Percentiles rank a stretch among this genome's conserved stretches.
phyloP scores from a whole-genome alignment of 1,140 invertebrate genomes.

The Cephus cinctus region DNA sequence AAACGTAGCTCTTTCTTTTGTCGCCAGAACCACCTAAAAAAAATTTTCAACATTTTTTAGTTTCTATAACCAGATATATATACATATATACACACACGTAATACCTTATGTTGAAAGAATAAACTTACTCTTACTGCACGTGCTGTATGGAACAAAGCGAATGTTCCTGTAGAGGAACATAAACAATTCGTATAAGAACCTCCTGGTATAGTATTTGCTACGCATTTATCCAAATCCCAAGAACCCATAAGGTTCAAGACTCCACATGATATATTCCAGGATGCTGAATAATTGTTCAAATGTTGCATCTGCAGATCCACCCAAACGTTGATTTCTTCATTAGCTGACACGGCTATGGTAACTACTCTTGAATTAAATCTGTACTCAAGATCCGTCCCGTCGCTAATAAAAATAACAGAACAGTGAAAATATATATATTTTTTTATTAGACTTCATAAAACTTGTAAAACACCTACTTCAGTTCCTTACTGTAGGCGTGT shows the following conservation, averaged over 20 bases:
- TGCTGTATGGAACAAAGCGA: slow-evolving; percentile 61
- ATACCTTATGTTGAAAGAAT: slow-evolving; percentile 1
- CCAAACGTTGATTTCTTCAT: slow-evolving; percentile 39
- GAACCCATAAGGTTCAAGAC: slow-evolving; percentile 46
- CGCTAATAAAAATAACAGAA: slow-evolving; percentile 46
- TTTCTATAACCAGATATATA: slow-evolving; percentile 3
- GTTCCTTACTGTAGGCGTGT: slow-evolving; percentile 52
- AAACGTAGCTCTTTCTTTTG: slow-evolving; percentile 41
- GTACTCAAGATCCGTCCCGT: slow-evolving; percentile 66
- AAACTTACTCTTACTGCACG: slow-evolving; percentile 57
- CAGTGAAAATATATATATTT: slow-evolving; percentile 1
- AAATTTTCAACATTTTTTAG: background rate
- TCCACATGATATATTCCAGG: slow-evolving; percentile 58
- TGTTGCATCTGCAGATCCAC: slow-evolving; percentile 48
- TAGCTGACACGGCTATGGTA: slow-evolving; percentile 49
- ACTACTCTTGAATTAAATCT: slow-evolving; percentile 64
- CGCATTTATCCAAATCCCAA: slow-evolving; percentile 59
- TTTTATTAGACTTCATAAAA: slow-evolving; percentile 3
- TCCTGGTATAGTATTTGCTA: slow-evolving; percentile 49
- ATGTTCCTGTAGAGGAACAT: slow-evolving; percentile 61
- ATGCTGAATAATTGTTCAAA: slow-evolving; percentile 38
- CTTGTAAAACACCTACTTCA: slow-evolving; percentile 50
- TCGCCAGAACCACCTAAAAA: slow-evolving; percentile 30
- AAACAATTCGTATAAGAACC: slow-evolving; percentile 58
- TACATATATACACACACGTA: background rate